A percentile compares a stretch with the other conserved stretches of the same genome.
Evolutionary conservation across 2,888 invertebrate genomes (phyloP).

Genomic region (Scaptomyza polygonia): DNA sequence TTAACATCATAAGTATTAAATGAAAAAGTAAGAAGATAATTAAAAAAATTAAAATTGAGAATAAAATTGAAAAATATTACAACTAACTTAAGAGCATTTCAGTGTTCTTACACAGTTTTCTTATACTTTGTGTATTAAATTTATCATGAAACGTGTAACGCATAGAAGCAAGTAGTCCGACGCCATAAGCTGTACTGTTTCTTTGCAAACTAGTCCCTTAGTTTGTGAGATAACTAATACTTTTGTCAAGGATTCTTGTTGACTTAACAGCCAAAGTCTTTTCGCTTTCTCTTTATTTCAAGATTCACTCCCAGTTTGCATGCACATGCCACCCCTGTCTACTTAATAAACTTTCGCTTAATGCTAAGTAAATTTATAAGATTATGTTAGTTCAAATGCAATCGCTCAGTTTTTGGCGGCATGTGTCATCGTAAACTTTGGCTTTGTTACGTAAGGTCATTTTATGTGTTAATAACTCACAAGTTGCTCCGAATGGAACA

Average conservation of each 20-base stretch:
- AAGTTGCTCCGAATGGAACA: not conserved
- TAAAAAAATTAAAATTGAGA: slow-evolving; percentile 46
- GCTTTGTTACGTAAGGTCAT: slow-evolving; percentile 44
- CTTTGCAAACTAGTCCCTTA: too few species aligned
- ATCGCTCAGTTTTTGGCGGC: slow-evolving; percentile 35
- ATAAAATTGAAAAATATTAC: slow-evolving; percentile 74
- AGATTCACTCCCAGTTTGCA: slow-evolving; percentile 61
- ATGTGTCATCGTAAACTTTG: slow-evolving; percentile 44
- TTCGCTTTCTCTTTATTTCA: slow-evolving; percentile 34
- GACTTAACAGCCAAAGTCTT: slow-evolving; percentile 19
- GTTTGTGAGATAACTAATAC: too few species aligned
- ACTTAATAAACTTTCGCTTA: not conserved
- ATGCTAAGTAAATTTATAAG: not conserved
- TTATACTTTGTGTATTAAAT: too few species aligned
- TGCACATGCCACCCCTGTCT: too few species aligned
- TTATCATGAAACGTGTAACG: too few species aligned
- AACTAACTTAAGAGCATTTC: slow-evolving; percentile 19
- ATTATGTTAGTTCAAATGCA: too few species aligned
- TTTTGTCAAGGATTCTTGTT: too few species aligned
- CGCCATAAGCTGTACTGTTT: too few species aligned
- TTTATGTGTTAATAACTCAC: slow-evolving; percentile 43
- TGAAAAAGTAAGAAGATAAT: slow-evolving; percentile 32
- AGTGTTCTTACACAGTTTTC: not conserved
- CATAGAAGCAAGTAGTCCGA: too few species aligned
- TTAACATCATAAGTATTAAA: slow-evolving; percentile 56